Conservation (phyloP, 2,797 vertebrate genomes). For the Macropus fuliginosus region DNA sequence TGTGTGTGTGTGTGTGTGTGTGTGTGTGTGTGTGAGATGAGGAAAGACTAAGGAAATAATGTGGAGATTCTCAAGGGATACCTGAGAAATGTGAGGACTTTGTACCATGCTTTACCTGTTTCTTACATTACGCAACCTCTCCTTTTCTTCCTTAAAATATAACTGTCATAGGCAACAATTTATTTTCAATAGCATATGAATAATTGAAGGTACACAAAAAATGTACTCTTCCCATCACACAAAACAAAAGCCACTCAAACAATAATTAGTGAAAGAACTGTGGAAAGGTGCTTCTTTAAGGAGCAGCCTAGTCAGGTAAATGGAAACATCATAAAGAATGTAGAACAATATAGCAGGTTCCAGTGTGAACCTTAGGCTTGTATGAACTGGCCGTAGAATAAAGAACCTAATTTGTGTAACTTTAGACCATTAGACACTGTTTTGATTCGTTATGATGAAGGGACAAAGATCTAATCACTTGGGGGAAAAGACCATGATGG, state of each 20-base stretch:
- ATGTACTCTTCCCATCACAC: background rate
- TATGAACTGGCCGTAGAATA: background rate
- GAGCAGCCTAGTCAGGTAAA: background rate
- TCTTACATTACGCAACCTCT: background rate
- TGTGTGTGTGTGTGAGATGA: conserved; percentile 22
- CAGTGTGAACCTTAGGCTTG: background rate
- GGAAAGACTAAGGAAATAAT: conserved; percentile 19
- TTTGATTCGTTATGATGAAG: background rate
- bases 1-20: background rate
- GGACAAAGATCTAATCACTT: background rate
- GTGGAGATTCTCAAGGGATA: background rate
- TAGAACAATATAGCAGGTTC: background rate
- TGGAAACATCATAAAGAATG: background rate
- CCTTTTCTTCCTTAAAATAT: background rate
- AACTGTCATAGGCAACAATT: background rate
- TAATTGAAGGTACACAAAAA: background rate
- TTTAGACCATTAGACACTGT: background rate
- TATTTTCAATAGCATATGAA: background rate
- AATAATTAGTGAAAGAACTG: background rate
- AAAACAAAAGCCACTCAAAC: accelerated
- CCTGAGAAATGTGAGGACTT: background rate
- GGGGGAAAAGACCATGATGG: background rate
- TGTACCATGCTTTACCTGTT: background rate
- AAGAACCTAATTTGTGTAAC: background rate
- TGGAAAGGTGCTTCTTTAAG: background rate